Evolutionary conservation across 2,113 vertebrate genomes (phyloP).

Genomic region (Trematomus loennbergii): DNA sequence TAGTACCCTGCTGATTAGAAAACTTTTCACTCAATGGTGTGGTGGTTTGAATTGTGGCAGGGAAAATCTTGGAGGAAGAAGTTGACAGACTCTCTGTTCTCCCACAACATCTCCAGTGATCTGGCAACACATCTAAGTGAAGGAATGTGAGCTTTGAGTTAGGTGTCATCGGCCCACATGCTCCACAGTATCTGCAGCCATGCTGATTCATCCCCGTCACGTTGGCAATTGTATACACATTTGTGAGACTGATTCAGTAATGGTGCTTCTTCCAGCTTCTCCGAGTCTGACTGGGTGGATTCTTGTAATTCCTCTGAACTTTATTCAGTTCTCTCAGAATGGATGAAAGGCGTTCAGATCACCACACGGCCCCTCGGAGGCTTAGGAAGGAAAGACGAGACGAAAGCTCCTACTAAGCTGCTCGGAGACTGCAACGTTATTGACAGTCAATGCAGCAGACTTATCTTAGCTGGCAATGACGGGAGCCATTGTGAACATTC

Average conservation of each 20-base stretch:
- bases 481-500: slow-evolving; percentile 68
- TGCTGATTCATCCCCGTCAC: slow-evolving; percentile 17
- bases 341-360: slow-evolving; percentile 73
- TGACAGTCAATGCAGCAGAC: slow-evolving; percentile 69
- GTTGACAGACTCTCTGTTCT: slow-evolving; percentile 21
- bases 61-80: slow-evolving; percentile 11
- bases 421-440: slow-evolving; percentile 72
- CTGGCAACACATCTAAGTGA: slow-evolving; percentile 26
- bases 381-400: slow-evolving; percentile 67
- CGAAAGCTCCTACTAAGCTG: slow-evolving; percentile 71
- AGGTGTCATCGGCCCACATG: slow-evolving; percentile 23
- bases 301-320: slow-evolving; percentile 81
- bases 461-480: slow-evolving; percentile 66
- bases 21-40: slow-evolving; percentile 24
- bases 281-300: slow-evolving; percentile 64
- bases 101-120: slow-evolving; percentile 17
- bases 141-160: slow-evolving; percentile 34
- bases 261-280: slow-evolving; percentile 46
- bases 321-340: slow-evolving; percentile 69
- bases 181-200: slow-evolving; percentile 16
- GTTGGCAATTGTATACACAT: slow-evolving; percentile 54
- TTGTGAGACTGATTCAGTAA: slow-evolving; percentile 49
- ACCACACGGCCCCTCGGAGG: slow-evolving; percentile 56
- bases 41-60: slow-evolving; percentile 22
- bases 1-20: slow-evolving; percentile 27